These are phyloP conservation scores for Cyprinodon variegatus DNA, from an alignment of 2,113 vertebrate species.

Conservation along the genomic window DNA sequence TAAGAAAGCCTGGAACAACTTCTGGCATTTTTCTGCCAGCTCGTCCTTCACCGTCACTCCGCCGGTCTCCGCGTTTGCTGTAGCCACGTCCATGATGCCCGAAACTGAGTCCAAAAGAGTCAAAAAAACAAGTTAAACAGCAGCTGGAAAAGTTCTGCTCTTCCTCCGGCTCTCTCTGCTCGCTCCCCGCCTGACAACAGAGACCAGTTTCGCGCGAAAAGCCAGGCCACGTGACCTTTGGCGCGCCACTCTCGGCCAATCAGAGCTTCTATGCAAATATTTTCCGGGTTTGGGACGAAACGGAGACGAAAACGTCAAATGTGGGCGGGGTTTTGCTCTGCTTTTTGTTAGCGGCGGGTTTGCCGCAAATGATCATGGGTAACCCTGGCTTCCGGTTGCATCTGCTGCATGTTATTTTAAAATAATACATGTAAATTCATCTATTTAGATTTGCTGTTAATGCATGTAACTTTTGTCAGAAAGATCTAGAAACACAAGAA, in stretches of 20 bases:
- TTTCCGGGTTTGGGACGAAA: conserved; percentile 35
- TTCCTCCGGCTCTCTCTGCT: neutral
- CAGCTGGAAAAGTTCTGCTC: neutral
- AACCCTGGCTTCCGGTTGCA: neutral
- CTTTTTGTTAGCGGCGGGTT: conserved; percentile 1
- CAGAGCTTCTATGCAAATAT: neutral
- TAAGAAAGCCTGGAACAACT: conserved; percentile 96
- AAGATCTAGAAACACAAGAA: too few relatives aligned
- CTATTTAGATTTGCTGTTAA: neutral
- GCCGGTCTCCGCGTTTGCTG: conserved; percentile 74
- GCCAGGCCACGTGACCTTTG: conserved; percentile 68
- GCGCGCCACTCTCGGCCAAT: conserved; percentile 77
- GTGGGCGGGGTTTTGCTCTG: rapidly evolving
- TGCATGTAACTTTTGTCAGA: too few relatives aligned
- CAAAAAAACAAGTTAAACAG: neutral
- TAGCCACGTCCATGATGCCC: conserved; percentile 76
- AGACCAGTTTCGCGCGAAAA: conserved; percentile 83
- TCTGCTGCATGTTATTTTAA: neutral
- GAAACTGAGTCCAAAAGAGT: neutral
- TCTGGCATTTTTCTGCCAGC: conserved; percentile 96
- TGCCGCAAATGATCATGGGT: neutral
- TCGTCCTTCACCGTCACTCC: conserved; percentile 89
- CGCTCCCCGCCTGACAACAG: conserved; percentile 4
- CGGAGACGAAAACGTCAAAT: neutral
- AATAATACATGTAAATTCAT: neutral